These are phyloP conservation scores for Hololepta plana DNA, from an alignment of 2,888 invertebrate species.

Conservation along the genomic window DNA sequence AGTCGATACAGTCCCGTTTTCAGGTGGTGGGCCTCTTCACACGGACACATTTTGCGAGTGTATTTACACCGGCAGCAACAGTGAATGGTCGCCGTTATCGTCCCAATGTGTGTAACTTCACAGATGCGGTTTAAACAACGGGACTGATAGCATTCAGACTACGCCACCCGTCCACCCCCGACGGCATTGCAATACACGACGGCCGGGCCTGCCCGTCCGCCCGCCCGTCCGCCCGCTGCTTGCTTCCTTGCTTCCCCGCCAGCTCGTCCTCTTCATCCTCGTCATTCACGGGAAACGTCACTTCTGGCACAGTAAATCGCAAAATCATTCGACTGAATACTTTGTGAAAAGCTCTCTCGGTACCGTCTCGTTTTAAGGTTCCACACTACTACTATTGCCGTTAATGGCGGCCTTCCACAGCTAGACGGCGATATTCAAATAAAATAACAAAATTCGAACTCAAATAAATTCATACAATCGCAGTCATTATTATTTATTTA, in stretches of 20 bases:
- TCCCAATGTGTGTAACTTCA: constrained; percentile 19
- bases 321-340: constrained; percentile 22
- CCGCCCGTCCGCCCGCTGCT: constrained; percentile 5
- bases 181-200: too few species aligned
- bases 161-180: constrained; percentile 10
- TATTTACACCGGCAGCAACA: constrained; percentile 5
- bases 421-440: background rate
- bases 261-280: constrained; percentile 12
- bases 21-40: background rate
- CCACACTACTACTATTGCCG: too few species aligned
- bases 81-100: constrained; percentile 12
- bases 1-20: constrained; percentile 8
- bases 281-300: constrained; percentile 23
- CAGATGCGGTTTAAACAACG: constrained; percentile 23
- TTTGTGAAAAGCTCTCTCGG: constrained; percentile 22
- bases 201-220: too few species aligned
- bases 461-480: too few species aligned
- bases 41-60: background rate
- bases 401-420: too few species aligned
- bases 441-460: background rate
- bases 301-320: constrained; percentile 18
- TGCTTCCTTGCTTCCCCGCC: constrained; percentile 12
- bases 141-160: constrained; percentile 20
- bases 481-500: constrained; percentile 7
- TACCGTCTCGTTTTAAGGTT: constrained; percentile 17